Conservation (phyloP, 1,140 invertebrate genomes). For the Papilio xuthus region DNA sequence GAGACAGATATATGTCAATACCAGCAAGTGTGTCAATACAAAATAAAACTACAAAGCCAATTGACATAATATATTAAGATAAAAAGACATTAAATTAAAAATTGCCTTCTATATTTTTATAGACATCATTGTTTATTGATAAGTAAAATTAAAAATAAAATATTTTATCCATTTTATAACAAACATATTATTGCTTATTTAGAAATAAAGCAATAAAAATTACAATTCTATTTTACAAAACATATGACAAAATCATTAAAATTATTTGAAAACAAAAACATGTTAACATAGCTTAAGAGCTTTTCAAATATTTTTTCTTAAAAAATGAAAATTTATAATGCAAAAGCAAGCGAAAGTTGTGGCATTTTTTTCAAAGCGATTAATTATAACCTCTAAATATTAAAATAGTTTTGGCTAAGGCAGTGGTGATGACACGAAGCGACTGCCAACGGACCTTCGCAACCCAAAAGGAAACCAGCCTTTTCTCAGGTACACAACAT, state of each 20-base stretch:
- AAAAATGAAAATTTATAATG: neutral
- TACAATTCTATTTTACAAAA: neutral
- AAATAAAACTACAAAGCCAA: neutral
- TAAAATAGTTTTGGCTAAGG: constrained; percentile 17
- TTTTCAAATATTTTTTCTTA: neutral
- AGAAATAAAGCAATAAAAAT: too few relatives aligned
- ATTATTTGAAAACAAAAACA: neutral
- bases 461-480: constrained; percentile 18
- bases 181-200: neutral
- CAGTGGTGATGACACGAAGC: constrained; percentile 17
- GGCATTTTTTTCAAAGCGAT: neutral
- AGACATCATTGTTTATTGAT: neutral
- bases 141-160: neutral
- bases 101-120: neutral
- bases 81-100: neutral
- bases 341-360: constrained; percentile 1
- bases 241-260: neutral
- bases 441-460: constrained; percentile 25
- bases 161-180: neutral
- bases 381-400: neutral
- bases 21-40: neutral
- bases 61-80: neutral
- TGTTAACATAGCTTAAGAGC: neutral
- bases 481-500: constrained; percentile 24
- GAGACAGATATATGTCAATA: too few relatives aligned